phyloP scores from a whole-genome alignment of 2,888 invertebrate species.

The Polymixis lichenea region DNA sequence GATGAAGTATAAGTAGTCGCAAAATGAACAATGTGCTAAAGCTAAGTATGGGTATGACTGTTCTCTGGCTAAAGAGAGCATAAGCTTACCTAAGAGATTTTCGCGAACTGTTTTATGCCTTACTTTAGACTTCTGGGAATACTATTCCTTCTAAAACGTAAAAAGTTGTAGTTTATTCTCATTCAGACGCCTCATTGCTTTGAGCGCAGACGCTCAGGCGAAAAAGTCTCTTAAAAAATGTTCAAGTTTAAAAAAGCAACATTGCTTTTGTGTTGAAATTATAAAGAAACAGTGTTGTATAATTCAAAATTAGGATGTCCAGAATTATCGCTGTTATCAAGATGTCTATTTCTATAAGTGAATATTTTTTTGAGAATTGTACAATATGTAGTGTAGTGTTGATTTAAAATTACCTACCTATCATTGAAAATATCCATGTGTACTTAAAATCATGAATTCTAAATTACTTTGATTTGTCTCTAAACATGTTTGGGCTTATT shows the following conservation, averaged over 20 bases:
- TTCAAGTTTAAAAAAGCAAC: conserved; percentile 44
- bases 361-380: conserved; percentile 68
- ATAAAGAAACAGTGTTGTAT: conserved; percentile 20
- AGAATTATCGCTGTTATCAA: conserved; percentile 61
- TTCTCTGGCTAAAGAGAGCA: conserved; percentile 21
- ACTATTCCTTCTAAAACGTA: conserved; percentile 8
- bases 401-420: conserved; percentile 31
- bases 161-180: neutral
- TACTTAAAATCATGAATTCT: conserved; percentile 23
- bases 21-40: neutral
- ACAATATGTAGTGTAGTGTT: conserved; percentile 56
- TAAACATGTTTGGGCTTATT: conserved; percentile 23
- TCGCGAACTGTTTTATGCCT: conserved; percentile 41
- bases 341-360: conserved; percentile 58
- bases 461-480: conserved; percentile 7
- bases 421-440: conserved; percentile 26
- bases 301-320: conserved; percentile 50
- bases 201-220: neutral
- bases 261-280: conserved; percentile 33
- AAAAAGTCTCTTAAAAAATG: conserved; percentile 6
- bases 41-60: conserved; percentile 9
- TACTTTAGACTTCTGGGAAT: conserved; percentile 25
- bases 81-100: conserved; percentile 25
- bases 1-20: neutral
- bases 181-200: conserved; percentile 20